phyloP scores from a whole-genome alignment of 2,888 invertebrate species.

The Cylloceria caligata region DNA sequence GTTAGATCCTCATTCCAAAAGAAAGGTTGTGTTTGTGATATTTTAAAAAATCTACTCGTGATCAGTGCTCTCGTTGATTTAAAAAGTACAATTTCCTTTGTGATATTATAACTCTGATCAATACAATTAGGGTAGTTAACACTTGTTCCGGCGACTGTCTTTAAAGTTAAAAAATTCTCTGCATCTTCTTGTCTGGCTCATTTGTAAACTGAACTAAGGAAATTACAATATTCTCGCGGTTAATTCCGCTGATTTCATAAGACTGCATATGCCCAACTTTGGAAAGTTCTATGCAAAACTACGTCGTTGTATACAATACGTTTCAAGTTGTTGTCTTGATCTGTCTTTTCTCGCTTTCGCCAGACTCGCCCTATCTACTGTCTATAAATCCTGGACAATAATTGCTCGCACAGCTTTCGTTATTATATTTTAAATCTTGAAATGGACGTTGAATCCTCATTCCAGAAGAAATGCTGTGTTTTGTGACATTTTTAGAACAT shows the following conservation, averaged over 20 bases:
- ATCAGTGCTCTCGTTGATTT: too few species aligned
- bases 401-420: slow-evolving; percentile 18
- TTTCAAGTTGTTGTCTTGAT: slow-evolving; percentile 1
- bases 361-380: slow-evolving; percentile 22
- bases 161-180: neutral
- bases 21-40: too few species aligned
- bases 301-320: slow-evolving; percentile 7
- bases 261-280: neutral
- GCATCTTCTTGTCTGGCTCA: neutral
- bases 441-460: too few species aligned
- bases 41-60: too few species aligned
- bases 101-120: too few species aligned
- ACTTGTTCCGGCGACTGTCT: too few species aligned
- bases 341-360: slow-evolving; percentile 22
- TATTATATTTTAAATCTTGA: too few species aligned
- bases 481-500: too few species aligned
- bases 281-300: neutral
- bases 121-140: too few species aligned
- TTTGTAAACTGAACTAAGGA: neutral
- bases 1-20: too few species aligned
- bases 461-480: too few species aligned
- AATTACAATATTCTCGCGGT: slow-evolving; percentile 19
- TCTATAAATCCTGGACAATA: slow-evolving; percentile 55
- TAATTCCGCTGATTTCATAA: slow-evolving; percentile 53
- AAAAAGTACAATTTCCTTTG: too few species aligned